Percentiles rank a stretch among this genome's conserved stretches.
Conservation (phyloP, 2,888 invertebrate species). For the Ischnus inquisitorius region DNA sequence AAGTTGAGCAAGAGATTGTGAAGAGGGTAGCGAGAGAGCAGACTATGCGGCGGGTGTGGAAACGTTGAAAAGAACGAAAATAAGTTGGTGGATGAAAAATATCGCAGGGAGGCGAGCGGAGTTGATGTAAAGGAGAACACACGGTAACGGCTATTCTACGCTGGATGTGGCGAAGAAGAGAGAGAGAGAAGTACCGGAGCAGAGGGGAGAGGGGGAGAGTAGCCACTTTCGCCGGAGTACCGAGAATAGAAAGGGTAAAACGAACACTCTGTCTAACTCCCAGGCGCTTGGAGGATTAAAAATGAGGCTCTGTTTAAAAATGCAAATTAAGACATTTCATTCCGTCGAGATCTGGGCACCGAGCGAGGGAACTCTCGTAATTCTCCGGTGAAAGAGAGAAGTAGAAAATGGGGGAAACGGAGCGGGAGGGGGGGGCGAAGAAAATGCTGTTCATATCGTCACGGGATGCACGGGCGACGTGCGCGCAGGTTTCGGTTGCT, state of each 20-base stretch:
- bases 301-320: conserved; percentile 76
- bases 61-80: conserved; percentile 72
- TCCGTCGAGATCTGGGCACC: conserved; percentile 72
- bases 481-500: conserved; percentile 53
- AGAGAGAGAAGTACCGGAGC: conserved; percentile 12
- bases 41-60: conserved; percentile 33
- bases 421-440: conserved; percentile 29
- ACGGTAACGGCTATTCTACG: conserved; percentile 54
- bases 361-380: conserved; percentile 25
- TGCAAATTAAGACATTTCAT: conserved; percentile 81
- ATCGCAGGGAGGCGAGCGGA: conserved; percentile 57
- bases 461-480: conserved; percentile 67
- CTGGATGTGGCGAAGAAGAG: conserved; percentile 44
- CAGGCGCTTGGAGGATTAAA: conserved; percentile 69
- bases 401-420: neutral
- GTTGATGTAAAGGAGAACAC: conserved; percentile 57
- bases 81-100: conserved; percentile 77
- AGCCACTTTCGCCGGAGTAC: conserved; percentile 55
- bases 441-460: conserved; percentile 66
- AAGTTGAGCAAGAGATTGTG: conserved; percentile 12
- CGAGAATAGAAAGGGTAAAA: conserved; percentile 62
- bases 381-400: conserved; percentile 15
- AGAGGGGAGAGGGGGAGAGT: conserved; percentile 24
- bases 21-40: conserved; percentile 31
- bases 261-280: conserved; percentile 59